Percentiles rank a stretch among this genome's conserved stretches.
Evolutionary conservation across 2,888 invertebrate species (phyloP).

Genomic region (Drosophila sordidula): DNA sequence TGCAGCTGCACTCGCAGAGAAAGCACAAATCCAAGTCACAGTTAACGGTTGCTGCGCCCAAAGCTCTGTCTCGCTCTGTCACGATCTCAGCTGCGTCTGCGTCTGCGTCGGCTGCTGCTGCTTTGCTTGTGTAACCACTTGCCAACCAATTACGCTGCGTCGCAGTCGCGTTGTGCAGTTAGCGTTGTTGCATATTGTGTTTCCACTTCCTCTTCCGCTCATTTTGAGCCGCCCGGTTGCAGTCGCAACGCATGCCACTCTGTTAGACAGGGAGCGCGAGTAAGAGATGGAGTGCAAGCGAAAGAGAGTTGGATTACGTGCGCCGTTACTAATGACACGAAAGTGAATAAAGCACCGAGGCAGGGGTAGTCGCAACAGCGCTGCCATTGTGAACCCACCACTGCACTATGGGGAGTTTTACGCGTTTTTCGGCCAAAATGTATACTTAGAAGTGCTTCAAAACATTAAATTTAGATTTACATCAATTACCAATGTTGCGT

Average conservation of each 20-base stretch:
- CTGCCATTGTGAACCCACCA: slow-evolving; percentile 37
- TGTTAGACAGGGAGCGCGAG: slow-evolving; percentile 28
- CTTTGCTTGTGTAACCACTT: slow-evolving; percentile 71
- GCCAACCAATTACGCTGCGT: slow-evolving; percentile 72
- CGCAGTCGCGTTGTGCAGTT: slow-evolving; percentile 49
- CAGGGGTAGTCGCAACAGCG: slow-evolving; percentile 12
- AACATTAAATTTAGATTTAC: too few relatives aligned
- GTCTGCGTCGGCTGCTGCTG: slow-evolving; percentile 15
- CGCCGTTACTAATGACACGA: slow-evolving; percentile 75
- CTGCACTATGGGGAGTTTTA: slow-evolving; percentile 20
- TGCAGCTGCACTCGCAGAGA: slow-evolving; percentile 45
- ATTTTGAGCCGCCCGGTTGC: slow-evolving; percentile 43
- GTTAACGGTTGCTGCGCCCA: slow-evolving; percentile 46
- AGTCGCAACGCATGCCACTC: slow-evolving; percentile 32
- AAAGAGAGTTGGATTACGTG: slow-evolving; percentile 65
- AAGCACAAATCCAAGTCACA: slow-evolving; percentile 40
- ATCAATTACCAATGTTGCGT: too few relatives aligned
- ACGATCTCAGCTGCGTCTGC: slow-evolving; percentile 37
- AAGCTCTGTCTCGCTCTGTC: slow-evolving; percentile 53
- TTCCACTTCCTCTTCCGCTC: slow-evolving; percentile 78
- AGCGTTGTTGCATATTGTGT: slow-evolving; percentile 71
- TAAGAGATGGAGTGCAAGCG: slow-evolving; percentile 15
- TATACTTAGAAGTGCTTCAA: too few relatives aligned
- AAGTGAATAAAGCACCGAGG: slow-evolving; percentile 66
- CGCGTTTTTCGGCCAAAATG: too few relatives aligned